Evolutionary conservation across 2,113 vertebrate genomes (phyloP).

Genomic region (Pachycephala philippinensis): DNA sequence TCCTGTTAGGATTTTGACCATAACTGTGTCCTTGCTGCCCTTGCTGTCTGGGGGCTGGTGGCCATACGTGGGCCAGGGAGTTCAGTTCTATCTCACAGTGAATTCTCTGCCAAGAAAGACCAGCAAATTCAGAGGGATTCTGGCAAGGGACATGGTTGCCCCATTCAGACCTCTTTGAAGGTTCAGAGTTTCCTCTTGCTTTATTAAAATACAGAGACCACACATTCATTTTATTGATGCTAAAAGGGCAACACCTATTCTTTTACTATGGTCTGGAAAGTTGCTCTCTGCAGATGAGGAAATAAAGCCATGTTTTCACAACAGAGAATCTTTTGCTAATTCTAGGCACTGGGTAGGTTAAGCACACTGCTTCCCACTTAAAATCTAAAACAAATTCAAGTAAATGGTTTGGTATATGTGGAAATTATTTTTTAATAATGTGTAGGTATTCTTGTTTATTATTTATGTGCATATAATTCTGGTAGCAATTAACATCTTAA

Average conservation of each 20-base stretch:
- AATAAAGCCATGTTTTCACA: not conserved
- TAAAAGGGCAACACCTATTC: not conserved
- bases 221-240: not conserved
- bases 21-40: not conserved
- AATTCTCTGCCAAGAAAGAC: not conserved
- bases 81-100: not conserved
- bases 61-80: not conserved
- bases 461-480: conserved; percentile 50
- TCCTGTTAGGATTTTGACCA: not conserved
- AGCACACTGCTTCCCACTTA: not conserved
- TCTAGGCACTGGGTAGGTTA: not conserved
- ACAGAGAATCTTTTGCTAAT: not conserved
- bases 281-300: not conserved
- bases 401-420: not conserved
- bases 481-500: conserved; percentile 54
- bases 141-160: not conserved
- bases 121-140: not conserved
- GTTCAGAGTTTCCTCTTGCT: not conserved
- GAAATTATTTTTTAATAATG: conserved; percentile 45
- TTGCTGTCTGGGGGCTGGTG: not conserved
- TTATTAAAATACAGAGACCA: not conserved
- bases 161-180: not conserved
- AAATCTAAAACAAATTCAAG: conserved; percentile 33
- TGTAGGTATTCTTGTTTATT: conserved; percentile 42
- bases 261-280: not conserved